Base-by-base conservation (phyloP, 2,888 invertebrate genomes). In the Ariolimax columbianus region DNA sequence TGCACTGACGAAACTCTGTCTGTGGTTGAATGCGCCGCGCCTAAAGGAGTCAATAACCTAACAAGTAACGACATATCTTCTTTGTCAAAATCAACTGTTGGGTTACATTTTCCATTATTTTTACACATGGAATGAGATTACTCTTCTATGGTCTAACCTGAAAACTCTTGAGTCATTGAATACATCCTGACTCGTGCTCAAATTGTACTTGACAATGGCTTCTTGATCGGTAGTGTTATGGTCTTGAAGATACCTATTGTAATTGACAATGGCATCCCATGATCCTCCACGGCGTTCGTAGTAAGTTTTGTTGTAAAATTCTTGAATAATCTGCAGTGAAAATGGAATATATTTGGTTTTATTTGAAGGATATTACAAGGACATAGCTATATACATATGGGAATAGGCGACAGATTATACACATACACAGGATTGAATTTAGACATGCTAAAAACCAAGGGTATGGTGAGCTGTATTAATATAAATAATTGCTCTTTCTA, bases 241-340 rank as follows among this genome's bases (percentile, higher is more conserved):
- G 36, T 79, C 79, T 26, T 80, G 66, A 1, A 83, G 55, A 30
- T 87, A 86, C 0, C 40, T 47, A 23, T 85, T 85, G 33, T 86
- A 88, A 0, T 36, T n/a, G 33, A 79, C 38, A 11, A 88, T 68
- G 40, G 77, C 30, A 4, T 36, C 68, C 86, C 86, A 89, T 73
- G 87, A 86, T 6, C 89, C 84, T 2, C 91, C 90, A 40, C 86
- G 86, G 26, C 92, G 86, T 55, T 88, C 89, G 70, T 89, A 87
- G 72, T 90, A 89, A 0, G 89, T 88, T 77, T 90, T 89, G 40
- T 88, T 87, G 84, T 91, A 92, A 84, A 92, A 92, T 7, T 84
- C 88, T 84, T 89, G 87, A 30, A 92, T 91, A 38, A 92, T 86
- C 92, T 92, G n/a, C 40, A 73, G 23, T 19, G 19, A 19, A 11